phyloP scores from a whole-genome alignment of 2,888 invertebrate genomes.

The Theretra japonica region DNA sequence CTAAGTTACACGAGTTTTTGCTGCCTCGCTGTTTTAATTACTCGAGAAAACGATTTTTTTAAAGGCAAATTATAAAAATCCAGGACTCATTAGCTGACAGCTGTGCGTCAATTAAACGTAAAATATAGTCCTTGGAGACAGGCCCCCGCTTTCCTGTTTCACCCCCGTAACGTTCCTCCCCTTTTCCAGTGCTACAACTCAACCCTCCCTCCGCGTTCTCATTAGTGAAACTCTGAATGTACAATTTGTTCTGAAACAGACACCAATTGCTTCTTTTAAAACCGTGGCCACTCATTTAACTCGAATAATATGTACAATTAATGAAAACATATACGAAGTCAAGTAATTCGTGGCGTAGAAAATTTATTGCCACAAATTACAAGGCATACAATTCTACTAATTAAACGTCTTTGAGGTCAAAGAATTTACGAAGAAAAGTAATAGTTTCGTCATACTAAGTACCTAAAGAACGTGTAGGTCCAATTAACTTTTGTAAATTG shows the following conservation, averaged over 20 bases:
- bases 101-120: constrained; percentile 83
- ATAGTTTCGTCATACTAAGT: background rate
- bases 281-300: constrained; percentile 68
- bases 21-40: constrained; percentile 37
- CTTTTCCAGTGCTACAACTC: constrained; percentile 56
- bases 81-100: constrained; percentile 81
- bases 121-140: constrained; percentile 79
- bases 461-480: background rate
- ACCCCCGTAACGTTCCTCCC: constrained; percentile 46
- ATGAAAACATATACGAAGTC: constrained; percentile 19
- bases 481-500: background rate
- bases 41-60: constrained; percentile 39
- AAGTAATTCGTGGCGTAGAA: background rate
- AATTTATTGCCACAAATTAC: background rate
- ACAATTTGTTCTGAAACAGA: constrained; percentile 81
- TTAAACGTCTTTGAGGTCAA: background rate
- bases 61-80: constrained; percentile 61
- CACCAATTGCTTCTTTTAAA: constrained; percentile 77
- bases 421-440: background rate
- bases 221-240: constrained; percentile 79
- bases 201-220: constrained; percentile 69
- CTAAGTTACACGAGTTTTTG: constrained; percentile 30
- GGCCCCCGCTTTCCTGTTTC: constrained; percentile 45
- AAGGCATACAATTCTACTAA: background rate
- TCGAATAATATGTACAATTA: constrained; percentile 45